Conservation (phyloP, 2,888 invertebrate genomes). For the Scaptomyza parva region DNA sequence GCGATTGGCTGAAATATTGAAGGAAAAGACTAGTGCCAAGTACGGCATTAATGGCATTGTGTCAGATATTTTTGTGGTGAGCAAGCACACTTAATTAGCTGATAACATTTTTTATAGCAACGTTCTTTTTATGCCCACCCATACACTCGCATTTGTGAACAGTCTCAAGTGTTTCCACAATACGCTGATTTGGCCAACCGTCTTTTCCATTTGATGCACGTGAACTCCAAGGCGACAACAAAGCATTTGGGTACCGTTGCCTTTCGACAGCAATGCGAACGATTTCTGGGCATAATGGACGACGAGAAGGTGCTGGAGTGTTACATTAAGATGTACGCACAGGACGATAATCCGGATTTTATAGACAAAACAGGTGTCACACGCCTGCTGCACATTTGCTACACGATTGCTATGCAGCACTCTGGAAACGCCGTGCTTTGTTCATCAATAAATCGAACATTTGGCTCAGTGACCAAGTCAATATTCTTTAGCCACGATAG, state of each 20-base stretch:
- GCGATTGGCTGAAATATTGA: conserved; percentile 90
- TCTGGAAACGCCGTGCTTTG: conserved; percentile 88
- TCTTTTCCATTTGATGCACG: conserved; percentile 88
- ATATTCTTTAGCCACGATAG: conserved; percentile 92
- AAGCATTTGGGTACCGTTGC: conserved; percentile 87
- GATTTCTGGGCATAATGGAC: conserved; percentile 86
- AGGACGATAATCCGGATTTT: conserved; percentile 86
- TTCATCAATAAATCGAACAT: conserved; percentile 88
- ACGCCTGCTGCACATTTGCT: conserved; percentile 89
- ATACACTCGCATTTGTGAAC: conserved; percentile 40
- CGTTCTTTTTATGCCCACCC: conserved; percentile 20
- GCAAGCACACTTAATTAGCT: conserved; percentile 55
- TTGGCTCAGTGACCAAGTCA: conserved; percentile 90
- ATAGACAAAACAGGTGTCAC: conserved; percentile 89
- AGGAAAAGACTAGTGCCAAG: conserved; percentile 88
- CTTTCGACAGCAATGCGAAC: conserved; percentile 91
- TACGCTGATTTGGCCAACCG: conserved; percentile 90
- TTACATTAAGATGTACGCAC: conserved; percentile 89
- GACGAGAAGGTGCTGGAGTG: conserved; percentile 88
- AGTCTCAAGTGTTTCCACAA: conserved; percentile 92
- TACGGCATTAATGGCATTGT: conserved; percentile 90
- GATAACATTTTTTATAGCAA: conserved; percentile 46
- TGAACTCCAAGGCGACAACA: conserved; percentile 87
- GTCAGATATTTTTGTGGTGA: conserved; percentile 85
- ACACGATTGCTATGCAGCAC: conserved; percentile 92